Base-by-base conservation (phyloP, 2,888 invertebrate genomes). In the Rhingia rostrata region DNA sequence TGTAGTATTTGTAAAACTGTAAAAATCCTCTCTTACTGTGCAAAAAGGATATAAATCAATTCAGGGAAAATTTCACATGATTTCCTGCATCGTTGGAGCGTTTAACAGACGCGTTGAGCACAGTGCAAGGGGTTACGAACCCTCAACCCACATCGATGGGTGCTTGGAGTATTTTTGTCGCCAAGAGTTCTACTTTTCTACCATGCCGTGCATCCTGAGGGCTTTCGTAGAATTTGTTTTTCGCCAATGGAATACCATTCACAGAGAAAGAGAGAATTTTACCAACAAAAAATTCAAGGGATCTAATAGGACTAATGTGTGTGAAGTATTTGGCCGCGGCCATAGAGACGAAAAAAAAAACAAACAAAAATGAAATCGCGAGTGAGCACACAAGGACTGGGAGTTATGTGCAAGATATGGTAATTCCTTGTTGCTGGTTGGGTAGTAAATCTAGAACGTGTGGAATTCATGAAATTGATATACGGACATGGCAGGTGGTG, bases 1-100 rank as follows among this genome's bases (percentile, higher is more conserved):
- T 39, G 63, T 47, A 49, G 69, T 70, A 22, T 22, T 22, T 63
- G 73, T 79, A 69, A 67, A 67, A 60, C 43, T 67, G 63, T 67
- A 64, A 69, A 58, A 77, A 70, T 82, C 49, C 77, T 53, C 63
- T 54, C 47, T 60, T 49, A 54, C 41, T 49, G 72, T 63, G 63
- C 32, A 37, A 66, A 70, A 79, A 74, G 74, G 74, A 80, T 84
- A 84, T 84, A 84, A 84, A 84, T 84, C 84, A 84, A 84, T 84
- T 84, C 75, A 56, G 58, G 58, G 74, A 80, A 79, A 80, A 84
- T 75, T 75, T 84, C 84, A 80, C 80, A 80, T 84, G 84, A 84
- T 84, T 84, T 84, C 80, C 84, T 84, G 84, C 84, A 84, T 84
- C 84, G 84, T 56, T 84, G 80, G 84, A 84, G 84, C 84, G 84